Conservation (phyloP, 2,113 vertebrate genomes). For the Paramisgurnus dabryanus region DNA sequence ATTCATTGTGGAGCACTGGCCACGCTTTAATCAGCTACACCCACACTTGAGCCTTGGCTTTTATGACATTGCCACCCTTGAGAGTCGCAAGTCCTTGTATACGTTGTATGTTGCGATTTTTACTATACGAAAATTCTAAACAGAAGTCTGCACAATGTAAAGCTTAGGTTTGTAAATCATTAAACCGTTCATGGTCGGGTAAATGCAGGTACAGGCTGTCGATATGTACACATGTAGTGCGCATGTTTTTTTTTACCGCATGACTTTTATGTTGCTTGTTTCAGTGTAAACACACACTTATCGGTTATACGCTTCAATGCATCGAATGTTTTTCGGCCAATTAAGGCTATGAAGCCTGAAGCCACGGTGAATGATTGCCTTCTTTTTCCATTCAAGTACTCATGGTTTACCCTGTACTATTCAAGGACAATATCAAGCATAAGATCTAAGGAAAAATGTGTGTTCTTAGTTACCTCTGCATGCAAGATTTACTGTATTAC, state of each 20-base stretch:
- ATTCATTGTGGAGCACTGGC: constrained; percentile 63
- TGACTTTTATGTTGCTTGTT: constrained; percentile 62
- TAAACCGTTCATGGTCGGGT: constrained; percentile 52
- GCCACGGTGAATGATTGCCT: constrained; percentile 75
- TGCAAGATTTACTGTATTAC: not conserved
- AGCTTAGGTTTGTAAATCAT: constrained; percentile 61
- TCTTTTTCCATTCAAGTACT: constrained; percentile 68
- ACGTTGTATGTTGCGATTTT: constrained; percentile 2
- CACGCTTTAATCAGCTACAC: constrained; percentile 73
- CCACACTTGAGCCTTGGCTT: constrained; percentile 63
- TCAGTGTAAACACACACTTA: constrained; percentile 59
- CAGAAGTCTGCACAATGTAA: constrained; percentile 45
- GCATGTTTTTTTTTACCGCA: constrained; percentile 61
- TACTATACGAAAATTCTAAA: not conserved
- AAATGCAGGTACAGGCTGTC: constrained; percentile 17
- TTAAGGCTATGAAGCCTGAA: constrained; percentile 65
- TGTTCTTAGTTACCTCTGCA: not conserved
- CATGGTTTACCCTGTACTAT: constrained; percentile 55
- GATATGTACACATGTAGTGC: constrained; percentile 52
- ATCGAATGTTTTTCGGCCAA: constrained; percentile 59
- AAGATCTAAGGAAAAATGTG: too few species aligned
- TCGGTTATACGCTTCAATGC: constrained; percentile 64
- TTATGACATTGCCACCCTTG: not conserved
- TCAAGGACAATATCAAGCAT: constrained; percentile 7
- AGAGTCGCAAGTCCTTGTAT: constrained; percentile 5